Base-by-base conservation (phyloP, 2,888 invertebrate genomes). In the Meandrusa payeni region DNA sequence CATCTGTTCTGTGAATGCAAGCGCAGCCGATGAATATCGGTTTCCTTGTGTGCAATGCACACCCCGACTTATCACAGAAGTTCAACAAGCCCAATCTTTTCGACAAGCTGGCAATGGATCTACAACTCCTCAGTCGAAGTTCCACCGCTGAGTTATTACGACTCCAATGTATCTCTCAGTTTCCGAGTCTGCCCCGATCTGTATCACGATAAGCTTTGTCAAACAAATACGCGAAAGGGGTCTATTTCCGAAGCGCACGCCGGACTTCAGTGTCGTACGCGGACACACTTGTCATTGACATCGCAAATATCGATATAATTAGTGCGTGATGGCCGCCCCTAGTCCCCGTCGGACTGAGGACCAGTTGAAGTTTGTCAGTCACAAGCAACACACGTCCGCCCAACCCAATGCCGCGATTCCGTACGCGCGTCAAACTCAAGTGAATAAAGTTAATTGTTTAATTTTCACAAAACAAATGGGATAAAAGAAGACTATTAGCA, bases 371-470 rank as follows among this genome's bases (percentile, higher is more conserved):
- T 15, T 7, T 22, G 32, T 12, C 34, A 22, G 40, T 32, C 10
- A 29, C 15, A 23, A 10, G 31, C 7, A 12, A 2, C 31, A 17
- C 37, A 43, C 55, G 50, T 40, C 41, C 39, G 57, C 59, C 68
- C 57, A 79, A 82, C 80, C 75, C 70, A 43, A 43, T 43, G 74
- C 76, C 69, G 43, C 73, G 58, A 41, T 69, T 65, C 48, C 76
- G 76, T 44, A 69, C 76, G 28, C 76, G 85, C 50, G 85, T 83
- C 52, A 85, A 85, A 69, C 79, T 83, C 69, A 81, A 80, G 69
- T 62, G 54, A 63, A 31, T 47, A 29, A 55, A 33, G 42, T 45
- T 32, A 15, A 15, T 24, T 44, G 15, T 37, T 39, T 38, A 38
- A 32, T 13, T 44, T 49, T 52, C 20, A 41, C 33, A 40, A 45